Evolutionary conservation across 92 coral and sea anemone species (phyloP), one percentile per base, ranked within the genome.

Genomic region (Scolanthus callimorphus): DNA sequence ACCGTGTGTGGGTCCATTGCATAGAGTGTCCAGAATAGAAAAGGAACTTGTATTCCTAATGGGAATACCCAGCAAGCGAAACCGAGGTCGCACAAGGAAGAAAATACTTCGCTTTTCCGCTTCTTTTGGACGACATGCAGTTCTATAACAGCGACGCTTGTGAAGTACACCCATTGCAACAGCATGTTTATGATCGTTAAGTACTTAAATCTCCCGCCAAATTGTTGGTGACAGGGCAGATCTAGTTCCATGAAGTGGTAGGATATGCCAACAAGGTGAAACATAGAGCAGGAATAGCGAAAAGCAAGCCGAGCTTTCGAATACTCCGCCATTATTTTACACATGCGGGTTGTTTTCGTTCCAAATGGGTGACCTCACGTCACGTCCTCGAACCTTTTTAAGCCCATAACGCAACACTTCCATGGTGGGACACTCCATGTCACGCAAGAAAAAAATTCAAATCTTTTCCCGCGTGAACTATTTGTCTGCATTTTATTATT

Each of bases 121-220:
- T 73, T 85, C 73, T 67, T 70, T 30, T 70, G 20, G 44, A 85
- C n/a, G 28, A 55, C 63, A 22, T 73, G 96, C 41, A 89, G 57
- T 45, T 90, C 96, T 12, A 86, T 73, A 23, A 88, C 89, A 17
- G 96, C 80, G 17, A 95, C 83, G 22, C 82, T 59, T 48, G 87
- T 94, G 90, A 69, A 76, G 77, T 89, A 94, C 27, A 81, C 24
- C 41, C 92, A 74, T 30, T 85, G 94, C 34, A 84, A 51, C 48
- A 94, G 21, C 91, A 94, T 89, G 73, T 90, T 94, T 13, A 84
- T 67, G 37, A 84, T 84, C 0, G 99, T 94, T 38, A 94, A 57
- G 61, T 59, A 94, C 79, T 94, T 94, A 69, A 84, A 85, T 63
- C 99, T 69, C 19, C 99, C 99, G 2, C 96, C 90, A 34, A 90